Evolutionary conservation across 2,888 invertebrate genomes (phyloP).

Genomic region (Galerucella nymphaeae): DNA sequence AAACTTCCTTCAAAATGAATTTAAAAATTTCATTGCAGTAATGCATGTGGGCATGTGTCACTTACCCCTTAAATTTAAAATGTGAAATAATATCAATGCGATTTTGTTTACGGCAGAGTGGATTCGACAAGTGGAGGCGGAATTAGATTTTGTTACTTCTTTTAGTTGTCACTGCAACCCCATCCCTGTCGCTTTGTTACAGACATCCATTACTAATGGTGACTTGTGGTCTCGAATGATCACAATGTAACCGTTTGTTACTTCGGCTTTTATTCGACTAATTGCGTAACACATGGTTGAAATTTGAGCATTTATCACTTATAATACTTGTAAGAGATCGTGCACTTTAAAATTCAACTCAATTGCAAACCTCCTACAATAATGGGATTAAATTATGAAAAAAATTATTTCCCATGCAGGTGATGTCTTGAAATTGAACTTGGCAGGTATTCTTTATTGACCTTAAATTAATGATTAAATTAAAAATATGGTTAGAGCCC

Average conservation of each 20-base stretch:
- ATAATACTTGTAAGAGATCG: conserved; percentile 5
- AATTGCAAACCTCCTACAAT: neutral
- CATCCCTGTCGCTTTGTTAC: conserved; percentile 55
- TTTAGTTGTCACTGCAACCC: conserved; percentile 60
- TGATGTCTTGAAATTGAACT: too few species aligned
- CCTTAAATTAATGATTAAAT: too few species aligned
- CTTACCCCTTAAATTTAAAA: conserved; percentile 60
- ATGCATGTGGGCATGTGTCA: conserved; percentile 52
- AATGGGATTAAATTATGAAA: too few species aligned
- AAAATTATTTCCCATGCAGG: too few species aligned
- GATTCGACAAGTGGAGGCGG: conserved; percentile 62
- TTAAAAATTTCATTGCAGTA: conserved; percentile 56
- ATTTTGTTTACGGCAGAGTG: conserved; percentile 64
- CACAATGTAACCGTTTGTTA: conserved; percentile 34
- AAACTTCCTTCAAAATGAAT: conserved; percentile 62
- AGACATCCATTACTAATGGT: conserved; percentile 60
- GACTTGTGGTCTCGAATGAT: conserved; percentile 46
- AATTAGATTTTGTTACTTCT: conserved; percentile 60
- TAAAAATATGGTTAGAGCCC: too few species aligned
- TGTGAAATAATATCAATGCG: conserved; percentile 64
- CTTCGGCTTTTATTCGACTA: conserved; percentile 23
- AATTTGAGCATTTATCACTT: conserved; percentile 24
- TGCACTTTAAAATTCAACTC: neutral
- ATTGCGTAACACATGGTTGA: conserved; percentile 35
- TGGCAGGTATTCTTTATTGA: too few species aligned